phyloP scores from a whole-genome alignment of 2,888 invertebrate genomes.

The Acleris literana region DNA sequence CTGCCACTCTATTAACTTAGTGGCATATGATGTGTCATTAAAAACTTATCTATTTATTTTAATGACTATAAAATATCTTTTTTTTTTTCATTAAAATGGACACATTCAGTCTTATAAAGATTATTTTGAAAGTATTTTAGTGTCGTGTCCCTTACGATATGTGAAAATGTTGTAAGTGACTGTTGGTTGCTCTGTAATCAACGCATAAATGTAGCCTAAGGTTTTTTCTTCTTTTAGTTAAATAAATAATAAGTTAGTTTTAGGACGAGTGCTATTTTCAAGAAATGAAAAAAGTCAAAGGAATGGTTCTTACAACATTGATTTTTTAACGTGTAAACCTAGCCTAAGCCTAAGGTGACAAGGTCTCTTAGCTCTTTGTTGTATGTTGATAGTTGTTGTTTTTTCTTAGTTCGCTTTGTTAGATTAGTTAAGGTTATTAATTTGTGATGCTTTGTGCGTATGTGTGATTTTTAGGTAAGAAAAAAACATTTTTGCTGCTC shows the following conservation, averaged over 20 bases:
- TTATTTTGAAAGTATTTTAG: too few relatives aligned
- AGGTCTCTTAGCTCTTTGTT: slow-evolving; percentile 38
- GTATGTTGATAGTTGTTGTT: slow-evolving; percentile 55
- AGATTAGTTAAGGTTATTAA: slow-evolving; percentile 43
- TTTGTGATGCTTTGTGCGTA: slow-evolving; percentile 49
- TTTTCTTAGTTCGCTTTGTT: slow-evolving; percentile 62
- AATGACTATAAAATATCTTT: too few relatives aligned
- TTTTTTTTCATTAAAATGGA: too few relatives aligned
- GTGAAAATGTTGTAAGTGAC: too few relatives aligned
- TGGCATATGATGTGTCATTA: too few relatives aligned
- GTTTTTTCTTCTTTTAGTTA: too few relatives aligned
- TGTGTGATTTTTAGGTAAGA: slow-evolving; percentile 38
- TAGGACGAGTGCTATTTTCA: slow-evolving; percentile 2
- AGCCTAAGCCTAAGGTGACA: background rate
- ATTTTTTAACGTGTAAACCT: background rate
- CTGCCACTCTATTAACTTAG: too few relatives aligned
- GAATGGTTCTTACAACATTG: background rate
- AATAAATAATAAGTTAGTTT: background rate
- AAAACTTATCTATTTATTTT: too few relatives aligned
- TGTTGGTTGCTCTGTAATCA: background rate
- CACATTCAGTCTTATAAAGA: too few relatives aligned
- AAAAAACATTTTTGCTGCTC: slow-evolving; percentile 9
- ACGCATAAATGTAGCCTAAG: background rate
- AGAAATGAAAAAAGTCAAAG: background rate
- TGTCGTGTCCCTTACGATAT: too few relatives aligned